Percentiles rank a stretch among this genome's conserved stretches.
phyloP scores from a whole-genome alignment of 1,140 invertebrate genomes.

The Heliconius eleuchia region DNA sequence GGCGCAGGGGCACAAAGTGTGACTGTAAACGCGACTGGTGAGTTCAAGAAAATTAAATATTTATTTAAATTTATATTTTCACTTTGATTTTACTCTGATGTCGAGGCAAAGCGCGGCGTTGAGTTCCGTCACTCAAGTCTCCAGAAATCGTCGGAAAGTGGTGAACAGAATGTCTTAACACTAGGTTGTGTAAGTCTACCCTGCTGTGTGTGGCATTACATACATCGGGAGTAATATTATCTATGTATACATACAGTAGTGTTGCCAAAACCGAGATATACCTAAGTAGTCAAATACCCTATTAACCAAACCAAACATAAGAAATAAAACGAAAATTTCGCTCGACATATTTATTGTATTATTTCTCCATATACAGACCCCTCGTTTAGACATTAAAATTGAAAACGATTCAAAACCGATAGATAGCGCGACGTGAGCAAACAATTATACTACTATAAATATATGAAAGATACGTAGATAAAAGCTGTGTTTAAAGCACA shows the following conservation, averaged over 20 bases:
- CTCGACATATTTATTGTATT: slow-evolving; percentile 70
- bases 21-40: too few species aligned
- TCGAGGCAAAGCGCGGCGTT: too few species aligned
- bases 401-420: slow-evolving; percentile 56
- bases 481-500: slow-evolving; percentile 73
- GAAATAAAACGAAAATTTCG: slow-evolving; percentile 50
- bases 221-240: not conserved
- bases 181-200: too few species aligned
- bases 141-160: too few species aligned
- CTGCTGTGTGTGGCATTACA: too few species aligned
- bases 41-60: too few species aligned
- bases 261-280: not conserved
- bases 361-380: slow-evolving; percentile 70
- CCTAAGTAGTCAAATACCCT: slow-evolving; percentile 1
- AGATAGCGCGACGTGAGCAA: slow-evolving; percentile 54
- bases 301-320: not conserved
- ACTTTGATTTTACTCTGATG: too few species aligned
- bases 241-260: too few species aligned
- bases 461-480: slow-evolving; percentile 61
- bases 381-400: slow-evolving; percentile 66
- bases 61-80: too few species aligned
- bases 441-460: slow-evolving; percentile 70
- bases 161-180: too few species aligned
- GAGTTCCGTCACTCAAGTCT: too few species aligned
- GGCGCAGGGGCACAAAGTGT: too few species aligned